These are phyloP conservation scores for Lepidocyrtinus sp. DNA, from an alignment of 2,888 invertebrate genomes.

Conservation along the genomic window DNA sequence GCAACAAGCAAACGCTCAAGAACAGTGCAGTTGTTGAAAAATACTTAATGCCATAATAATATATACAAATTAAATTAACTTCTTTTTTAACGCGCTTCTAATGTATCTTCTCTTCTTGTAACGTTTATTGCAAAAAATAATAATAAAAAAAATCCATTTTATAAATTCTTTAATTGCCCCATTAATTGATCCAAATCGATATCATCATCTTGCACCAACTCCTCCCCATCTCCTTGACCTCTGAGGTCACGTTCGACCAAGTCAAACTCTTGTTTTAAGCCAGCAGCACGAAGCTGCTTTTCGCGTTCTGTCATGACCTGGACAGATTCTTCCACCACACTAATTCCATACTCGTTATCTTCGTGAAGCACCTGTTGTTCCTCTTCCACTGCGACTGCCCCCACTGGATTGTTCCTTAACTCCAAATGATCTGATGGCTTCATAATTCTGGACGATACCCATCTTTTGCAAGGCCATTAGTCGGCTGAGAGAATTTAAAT, in stretches of 20 bases:
- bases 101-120: not conserved
- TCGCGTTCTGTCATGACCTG: constrained; percentile 71
- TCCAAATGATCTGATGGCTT: constrained; percentile 87
- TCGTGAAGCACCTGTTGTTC: constrained; percentile 87
- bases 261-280: constrained; percentile 77
- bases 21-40: constrained; percentile 32
- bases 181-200: constrained; percentile 90
- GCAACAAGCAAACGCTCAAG: not conserved
- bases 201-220: constrained; percentile 70
- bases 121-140: not conserved
- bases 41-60: not conserved
- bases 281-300: constrained; percentile 72
- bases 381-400: constrained; percentile 73
- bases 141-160: constrained; percentile 5
- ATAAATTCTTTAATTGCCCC: constrained; percentile 72
- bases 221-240: not conserved
- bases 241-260: constrained; percentile 43
- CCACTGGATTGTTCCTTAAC: constrained; percentile 76
- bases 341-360: constrained; percentile 91
- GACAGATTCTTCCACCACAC: constrained; percentile 82
- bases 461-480: constrained; percentile 98
- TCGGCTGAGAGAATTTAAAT: constrained; percentile 79
- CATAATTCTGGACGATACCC: constrained; percentile 99
- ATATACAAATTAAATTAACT: not conserved
- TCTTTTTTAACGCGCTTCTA: too few species aligned